Evolutionary conservation across 2,113 vertebrate genomes (phyloP), one percentile per base, ranked within the genome.

Genomic region (Scophthalmus maximus): DNA sequence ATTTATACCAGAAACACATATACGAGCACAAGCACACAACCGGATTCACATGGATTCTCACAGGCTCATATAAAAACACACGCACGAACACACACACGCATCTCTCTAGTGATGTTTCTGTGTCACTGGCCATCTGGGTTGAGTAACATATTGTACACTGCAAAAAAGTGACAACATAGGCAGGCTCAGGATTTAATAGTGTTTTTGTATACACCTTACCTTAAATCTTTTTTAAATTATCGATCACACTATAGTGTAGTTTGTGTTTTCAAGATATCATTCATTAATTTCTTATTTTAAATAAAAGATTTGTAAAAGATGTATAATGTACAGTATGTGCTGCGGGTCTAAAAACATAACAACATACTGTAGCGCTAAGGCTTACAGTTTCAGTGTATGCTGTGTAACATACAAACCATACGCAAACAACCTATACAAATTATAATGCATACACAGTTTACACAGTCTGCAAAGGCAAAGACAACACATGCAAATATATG

Each of bases 51-150:
- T 20, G 36, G 46, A 61, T 51, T 26, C 65, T 76, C 60, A 56
- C 40, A 30, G 40, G 57, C 65, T 82, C 47, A 60, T 59, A 68
- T 42, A 50, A 61, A 74, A 34, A 38, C 26, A 18, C 29, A 62
- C 51, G n/a, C n/a, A n/a, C n/a, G n/a, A n/a, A 57, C 64, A 46
- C 52, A 53, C 26, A 51, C 49, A 26, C n/a, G n/a, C n/a, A n/a
- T 42, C 53, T 36, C 30, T 12, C 65, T 46, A 46, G 32, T 46
- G 22, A 71, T 73, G 60, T 79, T 85, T 85, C 76, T 69, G 79
- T 78, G 79, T 76, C 79, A 81, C 59, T 84, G 75, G 50, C 57
- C 38, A 75, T 83, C 64, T 76, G 63, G 73, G 56, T 46, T 73
- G 58, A 62, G 66, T 61, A 65, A 42, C 61, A 56, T 51, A 73